Percentiles rank a stretch among this genome's conserved stretches.
Evolutionary conservation across 2,797 vertebrate genomes (phyloP).

Genomic region (Australoheros facetus): DNA sequence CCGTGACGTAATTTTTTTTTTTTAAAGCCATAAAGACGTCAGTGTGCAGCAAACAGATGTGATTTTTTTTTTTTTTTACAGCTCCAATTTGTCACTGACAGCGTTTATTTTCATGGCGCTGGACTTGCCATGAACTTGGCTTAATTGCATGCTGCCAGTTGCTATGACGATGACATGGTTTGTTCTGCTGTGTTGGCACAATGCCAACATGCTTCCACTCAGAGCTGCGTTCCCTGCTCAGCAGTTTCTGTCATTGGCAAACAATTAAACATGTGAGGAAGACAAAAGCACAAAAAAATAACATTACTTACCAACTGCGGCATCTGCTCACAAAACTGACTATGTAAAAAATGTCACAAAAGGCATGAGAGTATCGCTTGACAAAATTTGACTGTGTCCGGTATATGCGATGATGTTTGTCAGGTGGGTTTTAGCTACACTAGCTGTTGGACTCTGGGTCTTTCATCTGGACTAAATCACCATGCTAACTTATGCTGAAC

Average conservation of each 20-base stretch:
- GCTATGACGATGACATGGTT: constrained; percentile 68
- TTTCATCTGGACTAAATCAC: too few species aligned
- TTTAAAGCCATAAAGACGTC: background rate
- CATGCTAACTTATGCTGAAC: too few species aligned
- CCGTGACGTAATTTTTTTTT: constrained; percentile 2
- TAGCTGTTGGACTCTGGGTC: too few species aligned
- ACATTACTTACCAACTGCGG: background rate
- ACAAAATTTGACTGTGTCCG: too few species aligned
- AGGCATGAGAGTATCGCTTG: accelerated
- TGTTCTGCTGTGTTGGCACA: constrained; percentile 54
- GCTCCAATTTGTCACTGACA: constrained; percentile 19
- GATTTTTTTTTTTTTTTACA: background rate
- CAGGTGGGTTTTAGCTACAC: too few species aligned
- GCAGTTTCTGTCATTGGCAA: constrained; percentile 24
- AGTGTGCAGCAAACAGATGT: background rate
- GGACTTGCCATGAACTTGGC: constrained; percentile 42
- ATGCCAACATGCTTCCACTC: constrained; percentile 35
- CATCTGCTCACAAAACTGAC: background rate
- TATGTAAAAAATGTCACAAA: background rate
- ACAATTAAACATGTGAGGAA: constrained; percentile 1
- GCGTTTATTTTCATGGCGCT: constrained; percentile 7
- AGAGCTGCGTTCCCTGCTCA: constrained; percentile 17
- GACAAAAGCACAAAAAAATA: background rate
- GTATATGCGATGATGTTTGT: too few species aligned
- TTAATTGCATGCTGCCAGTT: constrained; percentile 52